phyloP scores from a whole-genome alignment of 2,797 vertebrate species.

The Coccyzus lansbergi region DNA sequence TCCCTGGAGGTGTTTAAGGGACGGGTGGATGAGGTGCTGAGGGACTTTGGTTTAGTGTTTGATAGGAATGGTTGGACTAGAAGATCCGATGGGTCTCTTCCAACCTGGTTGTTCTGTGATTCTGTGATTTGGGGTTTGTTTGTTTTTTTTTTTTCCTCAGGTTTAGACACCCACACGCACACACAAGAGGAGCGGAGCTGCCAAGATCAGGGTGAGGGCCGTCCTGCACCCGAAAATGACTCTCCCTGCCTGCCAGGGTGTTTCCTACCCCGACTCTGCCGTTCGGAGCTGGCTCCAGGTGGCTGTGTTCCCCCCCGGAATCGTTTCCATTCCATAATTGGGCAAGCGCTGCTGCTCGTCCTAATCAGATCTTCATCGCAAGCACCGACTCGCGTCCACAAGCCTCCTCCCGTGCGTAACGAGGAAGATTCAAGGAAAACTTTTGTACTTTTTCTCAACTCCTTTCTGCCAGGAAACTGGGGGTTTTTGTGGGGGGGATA shows the following conservation, averaged over 20 bases:
- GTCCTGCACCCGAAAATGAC: background rate
- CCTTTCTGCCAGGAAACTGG: conserved; percentile 36
- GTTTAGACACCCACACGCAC: background rate
- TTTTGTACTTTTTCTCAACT: conserved; percentile 31
- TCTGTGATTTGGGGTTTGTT: too few relatives aligned
- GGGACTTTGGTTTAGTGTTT: too few relatives aligned
- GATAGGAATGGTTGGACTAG: too few relatives aligned
- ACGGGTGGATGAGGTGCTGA: too few relatives aligned
- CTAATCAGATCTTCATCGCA: conserved; percentile 47
- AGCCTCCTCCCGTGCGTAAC: background rate
- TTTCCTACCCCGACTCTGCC: background rate
- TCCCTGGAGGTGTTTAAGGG: too few relatives aligned
- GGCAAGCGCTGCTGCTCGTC: conserved; percentile 3
- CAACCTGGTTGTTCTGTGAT: too few relatives aligned
- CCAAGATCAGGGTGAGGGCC: background rate
- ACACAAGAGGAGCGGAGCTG: background rate
- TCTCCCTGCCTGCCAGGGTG: background rate
- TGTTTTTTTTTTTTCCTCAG: fast-evolving
- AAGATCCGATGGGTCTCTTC: too few relatives aligned
- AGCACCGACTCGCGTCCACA: conserved; percentile 17
- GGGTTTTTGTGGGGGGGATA: background rate
- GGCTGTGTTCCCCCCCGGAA: background rate
- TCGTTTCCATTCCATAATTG: conserved; percentile 57
- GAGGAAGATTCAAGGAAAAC: conserved; percentile 59
- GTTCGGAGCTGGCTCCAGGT: background rate